Base-by-base conservation (phyloP, 2,113 vertebrate genomes). In the Scytalopus superciliaris region DNA sequence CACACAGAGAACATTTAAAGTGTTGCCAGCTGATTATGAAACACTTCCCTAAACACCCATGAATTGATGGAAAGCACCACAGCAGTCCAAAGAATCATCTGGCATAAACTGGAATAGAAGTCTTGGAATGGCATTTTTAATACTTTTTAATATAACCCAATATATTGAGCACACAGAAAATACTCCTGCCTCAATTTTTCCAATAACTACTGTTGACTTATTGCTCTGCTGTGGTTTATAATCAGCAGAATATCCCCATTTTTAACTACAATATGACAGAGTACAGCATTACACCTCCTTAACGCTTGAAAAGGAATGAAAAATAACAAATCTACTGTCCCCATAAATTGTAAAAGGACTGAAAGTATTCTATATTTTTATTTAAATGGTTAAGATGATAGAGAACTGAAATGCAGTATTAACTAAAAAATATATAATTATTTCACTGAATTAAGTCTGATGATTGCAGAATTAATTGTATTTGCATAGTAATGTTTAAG, bases 391-490 rank as follows among this genome's bases (percentile, higher is more conserved):
- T 90, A 82, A 96, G 77, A 68, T 37, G 19, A 55, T 40, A 84
- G 33, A 68, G 49, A 52, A 63, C 31, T 66, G 42, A 81, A 83
- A 73, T 78, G 35, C 33, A 84, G 57, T 56, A 56, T 39, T 60
- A 90, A 73, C 57, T 86, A 53, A 66, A 90, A 50, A 92, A 86
- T 70, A 14, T 4, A 22, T 2, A 47, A 28, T 83, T 55, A 96
- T 68, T 76, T 53, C 50, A 77, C 47, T 47, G 69, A 77, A 92
- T 47, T 66, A 68, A 80, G 37, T 50, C 35, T 74, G 40, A 39
- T 55, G 80, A 77, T 52, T 94, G 55, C 47, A 85, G 50, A 96
- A 93, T 94, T 94, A 93, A 87, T 77, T 94, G 45, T 75, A 87
- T 93, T 92, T 95, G 37, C 40, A 76, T 28, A 64, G 37, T 27